Base-by-base conservation (phyloP, 1,140 invertebrate genomes). In the Notospermus geniculatus region DNA sequence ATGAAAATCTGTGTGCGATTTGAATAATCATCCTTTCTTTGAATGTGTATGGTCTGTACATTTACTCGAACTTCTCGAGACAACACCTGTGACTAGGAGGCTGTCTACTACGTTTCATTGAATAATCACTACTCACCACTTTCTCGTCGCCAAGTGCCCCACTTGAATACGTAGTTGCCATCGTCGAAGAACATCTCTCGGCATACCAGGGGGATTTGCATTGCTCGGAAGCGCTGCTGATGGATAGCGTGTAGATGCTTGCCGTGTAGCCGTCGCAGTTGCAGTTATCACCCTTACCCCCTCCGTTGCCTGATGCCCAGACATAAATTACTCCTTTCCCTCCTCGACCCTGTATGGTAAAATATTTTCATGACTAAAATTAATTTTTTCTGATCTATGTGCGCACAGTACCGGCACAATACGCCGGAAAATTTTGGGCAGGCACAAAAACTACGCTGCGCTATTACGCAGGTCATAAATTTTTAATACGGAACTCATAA, bases 81-180 rank as follows among this genome's bases (percentile, higher is more conserved):
- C n/a, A n/a, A n/a, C n/a, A n/a, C n/a, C n/a, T n/a, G n/a, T n/a
- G n/a, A n/a, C n/a, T n/a, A n/a, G n/a, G n/a, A n/a, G n/a, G n/a
- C n/a, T n/a, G n/a, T n/a, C n/a, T n/a, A n/a, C n/a, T n/a, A n/a
- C n/a, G n/a, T n/a, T n/a, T n/a, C n/a, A n/a, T n/a, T n/a, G n/a
- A n/a, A 7, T 15, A 15, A 36, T 7, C 25, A 5, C 4, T 27
- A 50, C 46, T n/a, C n/a, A 59, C 41, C 17, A 61, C 32, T 28
- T 59, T 52, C 54, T 28, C n/a, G 7, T 61, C 54, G 23, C 25
- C 15, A 7, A n/a, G 2, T 2, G 17, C 54, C n/a, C 67, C 91
- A 70, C 91, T 94, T 78, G 92, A 95, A 72, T 95, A 96, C 2
- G 93, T 95, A 15, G 93, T 93, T 1, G 93, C 93, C 28, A 96